Conservation (phyloP, 2,113 vertebrate species). For the Pelobates fuscus region DNA sequence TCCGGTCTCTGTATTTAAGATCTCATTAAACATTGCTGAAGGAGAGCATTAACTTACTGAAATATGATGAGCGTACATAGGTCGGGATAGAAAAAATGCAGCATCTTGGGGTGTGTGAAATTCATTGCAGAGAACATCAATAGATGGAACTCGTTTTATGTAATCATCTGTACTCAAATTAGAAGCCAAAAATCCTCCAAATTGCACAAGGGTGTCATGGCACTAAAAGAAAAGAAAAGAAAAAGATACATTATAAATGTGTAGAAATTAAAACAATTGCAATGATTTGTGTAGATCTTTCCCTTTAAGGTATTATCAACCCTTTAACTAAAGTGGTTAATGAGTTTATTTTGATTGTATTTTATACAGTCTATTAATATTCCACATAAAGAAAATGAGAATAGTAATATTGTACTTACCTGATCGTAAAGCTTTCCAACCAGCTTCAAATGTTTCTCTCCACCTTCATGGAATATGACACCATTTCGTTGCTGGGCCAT, state of each 20-base stretch:
- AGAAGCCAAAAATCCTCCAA: constrained; percentile 96
- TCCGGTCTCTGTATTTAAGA: neutral
- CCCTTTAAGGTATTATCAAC: too few relatives aligned
- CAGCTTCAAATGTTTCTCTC: constrained; percentile 95
- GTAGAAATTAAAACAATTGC: neutral
- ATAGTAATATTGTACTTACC: constrained; percentile 70
- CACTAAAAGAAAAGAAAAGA: constrained; percentile 73
- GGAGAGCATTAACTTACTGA: constrained; percentile 75
- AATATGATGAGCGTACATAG: constrained; percentile 98
- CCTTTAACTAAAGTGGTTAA: too few relatives aligned
- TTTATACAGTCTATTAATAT: too few relatives aligned
- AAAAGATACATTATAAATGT: constrained; percentile 32
- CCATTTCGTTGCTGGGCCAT: constrained; percentile 96
- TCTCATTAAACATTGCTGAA: neutral
- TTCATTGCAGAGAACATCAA: constrained; percentile 94
- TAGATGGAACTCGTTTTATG: constrained; percentile 94
- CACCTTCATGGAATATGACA: constrained; percentile 95
- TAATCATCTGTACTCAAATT: constrained; percentile 99
- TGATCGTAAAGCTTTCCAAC: constrained; percentile 98
- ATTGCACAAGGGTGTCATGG: constrained; percentile 96
- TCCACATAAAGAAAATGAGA: neutral
- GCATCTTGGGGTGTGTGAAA: constrained; percentile 97
- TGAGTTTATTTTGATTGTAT: too few relatives aligned
- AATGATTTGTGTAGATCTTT: neutral
- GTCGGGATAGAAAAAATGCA: constrained; percentile 94